Percentiles rank a stretch among this genome's conserved stretches.
These are phyloP conservation scores for Mustela lutreola DNA, from an alignment of 2,113 vertebrate species.

Conservation along the genomic window DNA sequence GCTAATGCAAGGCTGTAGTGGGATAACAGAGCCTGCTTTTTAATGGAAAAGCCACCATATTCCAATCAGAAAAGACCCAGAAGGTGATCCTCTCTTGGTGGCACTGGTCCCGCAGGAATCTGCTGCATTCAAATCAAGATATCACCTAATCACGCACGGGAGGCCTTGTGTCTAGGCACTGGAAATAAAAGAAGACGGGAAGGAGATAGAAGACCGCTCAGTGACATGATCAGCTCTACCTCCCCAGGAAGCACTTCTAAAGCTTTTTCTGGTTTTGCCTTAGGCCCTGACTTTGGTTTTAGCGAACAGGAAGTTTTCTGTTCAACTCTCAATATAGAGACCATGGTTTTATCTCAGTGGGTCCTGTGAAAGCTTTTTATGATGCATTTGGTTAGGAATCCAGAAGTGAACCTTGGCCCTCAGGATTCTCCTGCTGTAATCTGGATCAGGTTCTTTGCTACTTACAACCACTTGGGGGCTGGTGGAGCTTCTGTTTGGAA, in stretches of 20 bases:
- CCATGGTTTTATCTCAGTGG: neutral
- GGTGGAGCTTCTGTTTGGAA: neutral
- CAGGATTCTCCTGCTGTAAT: neutral
- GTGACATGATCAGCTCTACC: neutral
- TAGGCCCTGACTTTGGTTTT: constrained; percentile 28
- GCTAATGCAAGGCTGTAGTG: neutral
- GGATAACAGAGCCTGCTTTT: neutral
- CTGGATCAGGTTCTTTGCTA: neutral
- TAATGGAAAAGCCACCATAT: neutral
- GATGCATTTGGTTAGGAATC: neutral
- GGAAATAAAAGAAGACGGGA: neutral
- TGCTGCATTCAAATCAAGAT: neutral
- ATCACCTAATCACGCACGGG: neutral
- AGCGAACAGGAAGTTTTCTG: constrained; percentile 42
- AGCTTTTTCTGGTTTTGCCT: neutral
- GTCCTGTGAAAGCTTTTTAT: neutral
- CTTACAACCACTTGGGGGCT: neutral
- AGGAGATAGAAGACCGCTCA: neutral
- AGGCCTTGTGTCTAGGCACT: neutral
- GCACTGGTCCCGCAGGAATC: neutral
- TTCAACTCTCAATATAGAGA: neutral
- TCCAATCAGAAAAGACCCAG: neutral
- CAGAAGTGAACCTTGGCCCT: neutral
- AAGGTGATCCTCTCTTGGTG: neutral
- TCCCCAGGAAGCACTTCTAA: neutral